Evolutionary conservation across 2,888 invertebrate species (phyloP).

Genomic region (Drosophila ustulata): DNA sequence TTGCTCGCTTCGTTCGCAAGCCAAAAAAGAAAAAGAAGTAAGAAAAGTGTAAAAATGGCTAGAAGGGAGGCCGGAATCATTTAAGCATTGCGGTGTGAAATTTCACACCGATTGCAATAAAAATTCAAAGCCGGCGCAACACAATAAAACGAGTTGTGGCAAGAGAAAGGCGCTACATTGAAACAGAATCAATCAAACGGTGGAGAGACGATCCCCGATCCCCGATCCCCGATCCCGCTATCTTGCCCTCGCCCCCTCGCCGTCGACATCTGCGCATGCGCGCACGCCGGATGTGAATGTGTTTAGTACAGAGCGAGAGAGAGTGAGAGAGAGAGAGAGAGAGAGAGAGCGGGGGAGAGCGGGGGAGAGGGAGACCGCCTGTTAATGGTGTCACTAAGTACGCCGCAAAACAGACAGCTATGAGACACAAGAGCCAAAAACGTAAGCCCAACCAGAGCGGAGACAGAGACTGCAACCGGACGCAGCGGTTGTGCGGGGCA

Average conservation of each 20-base stretch:
- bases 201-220: slow-evolving; percentile 24
- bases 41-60: slow-evolving; percentile 6
- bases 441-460: slow-evolving; percentile 13
- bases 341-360: too few species aligned
- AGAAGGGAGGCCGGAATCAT: slow-evolving; percentile 72
- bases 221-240: not conserved
- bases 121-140: slow-evolving; percentile 59
- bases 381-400: slow-evolving; percentile 82
- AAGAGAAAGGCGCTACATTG: slow-evolving; percentile 72
- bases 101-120: slow-evolving; percentile 84
- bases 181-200: slow-evolving; percentile 82
- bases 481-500: slow-evolving; percentile 10
- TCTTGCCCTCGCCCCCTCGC: slow-evolving; percentile 1
- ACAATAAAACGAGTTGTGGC: slow-evolving; percentile 61
- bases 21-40: slow-evolving; percentile 27
- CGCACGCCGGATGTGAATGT: slow-evolving; percentile 74
- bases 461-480: slow-evolving; percentile 24
- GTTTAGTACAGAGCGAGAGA: slow-evolving; percentile 37
- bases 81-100: slow-evolving; percentile 85
- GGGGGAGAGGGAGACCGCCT: slow-evolving; percentile 32
- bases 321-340: too few species aligned
- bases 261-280: slow-evolving; percentile 64
- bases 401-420: slow-evolving; percentile 62
- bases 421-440: slow-evolving; percentile 18
- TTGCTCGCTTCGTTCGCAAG: slow-evolving; percentile 37